phyloP scores from a whole-genome alignment of 2,888 invertebrate species.

The Nephrocerus scutellatus region DNA sequence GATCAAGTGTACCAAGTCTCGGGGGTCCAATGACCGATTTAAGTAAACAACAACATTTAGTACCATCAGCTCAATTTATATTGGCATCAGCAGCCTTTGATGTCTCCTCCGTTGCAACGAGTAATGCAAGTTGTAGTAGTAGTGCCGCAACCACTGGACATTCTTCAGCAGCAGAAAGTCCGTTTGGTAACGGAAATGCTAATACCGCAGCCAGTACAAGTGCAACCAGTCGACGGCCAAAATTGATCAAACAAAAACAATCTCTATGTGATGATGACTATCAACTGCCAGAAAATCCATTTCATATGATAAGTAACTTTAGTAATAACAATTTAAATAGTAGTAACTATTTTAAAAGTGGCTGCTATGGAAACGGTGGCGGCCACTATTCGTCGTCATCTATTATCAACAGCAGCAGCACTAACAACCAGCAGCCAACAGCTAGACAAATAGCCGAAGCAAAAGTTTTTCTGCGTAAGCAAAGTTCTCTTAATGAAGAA shows the following conservation, averaged over 20 bases:
- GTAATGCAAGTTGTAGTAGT: slow-evolving; percentile 1
- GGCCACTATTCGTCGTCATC: not conserved
- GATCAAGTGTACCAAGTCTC: slow-evolving; percentile 68
- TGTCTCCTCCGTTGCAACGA: slow-evolving; percentile 27
- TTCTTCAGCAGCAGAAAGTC: slow-evolving; percentile 5
- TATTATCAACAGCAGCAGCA: slow-evolving; percentile 9
- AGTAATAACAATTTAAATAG: slow-evolving; percentile 34
- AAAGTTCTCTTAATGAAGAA: slow-evolving; percentile 83
- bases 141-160: slow-evolving; percentile 24
- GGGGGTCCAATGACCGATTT: slow-evolving; percentile 42
- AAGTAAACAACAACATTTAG: slow-evolving; percentile 9
- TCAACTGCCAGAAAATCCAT: slow-evolving; percentile 37
- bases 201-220: slow-evolving; percentile 14
- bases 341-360: slow-evolving; percentile 29
- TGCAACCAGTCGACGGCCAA: slow-evolving; percentile 51
- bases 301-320: slow-evolving; percentile 37
- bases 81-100: slow-evolving; percentile 36
- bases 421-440: slow-evolving; percentile 8
- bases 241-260: slow-evolving; percentile 79
- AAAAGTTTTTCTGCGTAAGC: slow-evolving; percentile 53
- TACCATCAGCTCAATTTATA: slow-evolving; percentile 7
- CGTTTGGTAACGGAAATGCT: slow-evolving; percentile 8
- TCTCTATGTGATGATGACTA: slow-evolving; percentile 66
- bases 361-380: slow-evolving; percentile 20
- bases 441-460: slow-evolving; percentile 23